Percentiles rank a stretch among this genome's conserved stretches.
Evolutionary conservation across 1,140 invertebrate species (phyloP).

Genomic region (Cotesia typhae): DNA sequence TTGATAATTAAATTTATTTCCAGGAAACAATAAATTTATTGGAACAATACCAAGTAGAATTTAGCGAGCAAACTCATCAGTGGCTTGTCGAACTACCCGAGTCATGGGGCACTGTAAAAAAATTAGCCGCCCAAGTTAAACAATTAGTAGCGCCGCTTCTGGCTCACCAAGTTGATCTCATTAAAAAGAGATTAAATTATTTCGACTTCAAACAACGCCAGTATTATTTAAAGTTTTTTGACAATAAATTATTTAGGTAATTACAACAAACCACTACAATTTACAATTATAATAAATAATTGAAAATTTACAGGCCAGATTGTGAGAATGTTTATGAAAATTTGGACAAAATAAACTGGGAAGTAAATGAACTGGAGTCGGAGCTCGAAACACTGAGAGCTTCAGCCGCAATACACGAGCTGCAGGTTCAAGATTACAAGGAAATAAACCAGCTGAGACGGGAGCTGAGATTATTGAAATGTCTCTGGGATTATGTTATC

Average conservation of each 20-base stretch:
- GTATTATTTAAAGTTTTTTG: constrained; percentile 80
- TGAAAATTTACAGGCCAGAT: constrained; percentile 58
- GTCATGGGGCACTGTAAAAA: constrained; percentile 88
- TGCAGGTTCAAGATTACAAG: constrained; percentile 83
- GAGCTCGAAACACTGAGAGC: constrained; percentile 75
- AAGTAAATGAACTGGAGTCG: constrained; percentile 75
- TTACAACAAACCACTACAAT: background rate
- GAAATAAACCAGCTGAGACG: constrained; percentile 77
- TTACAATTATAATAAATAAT: background rate
- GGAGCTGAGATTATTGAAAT: constrained; percentile 82
- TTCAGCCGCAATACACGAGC: constrained; percentile 86
- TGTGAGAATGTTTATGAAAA: constrained; percentile 79
- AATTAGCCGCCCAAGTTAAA: constrained; percentile 82
- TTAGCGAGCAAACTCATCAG: constrained; percentile 71
- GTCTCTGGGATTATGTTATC: constrained; percentile 89
- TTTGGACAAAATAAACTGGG: constrained; percentile 78
- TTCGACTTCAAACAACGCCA: constrained; percentile 83
- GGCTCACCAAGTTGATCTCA: constrained; percentile 73
- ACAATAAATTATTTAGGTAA: constrained; percentile 74
- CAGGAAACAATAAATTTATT: constrained; percentile 80
- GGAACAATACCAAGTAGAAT: constrained; percentile 77
- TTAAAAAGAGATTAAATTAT: constrained; percentile 74
- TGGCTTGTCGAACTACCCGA: constrained; percentile 82
- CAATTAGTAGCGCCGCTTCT: constrained; percentile 84
- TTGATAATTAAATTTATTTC: constrained; percentile 25